These are phyloP conservation scores for Oasisia sp. DNA, from an alignment of 2,888 invertebrate genomes.

Conservation along the genomic window DNA sequence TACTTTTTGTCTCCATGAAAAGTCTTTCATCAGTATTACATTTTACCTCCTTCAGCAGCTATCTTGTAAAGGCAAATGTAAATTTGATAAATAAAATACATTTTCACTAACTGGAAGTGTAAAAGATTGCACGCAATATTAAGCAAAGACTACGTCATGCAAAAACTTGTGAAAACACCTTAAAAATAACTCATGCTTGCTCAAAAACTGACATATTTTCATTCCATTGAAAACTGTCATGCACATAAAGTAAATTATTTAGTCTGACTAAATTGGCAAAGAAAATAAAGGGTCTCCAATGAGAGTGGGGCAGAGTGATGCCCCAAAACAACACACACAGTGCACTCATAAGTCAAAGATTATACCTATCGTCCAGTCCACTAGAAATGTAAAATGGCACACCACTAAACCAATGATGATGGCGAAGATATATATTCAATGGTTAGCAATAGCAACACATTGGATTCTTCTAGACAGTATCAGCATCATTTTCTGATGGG, in stretches of 20 bases:
- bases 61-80: not conserved
- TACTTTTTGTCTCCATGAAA: too few species aligned
- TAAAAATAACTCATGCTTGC: not conserved
- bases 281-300: not conserved
- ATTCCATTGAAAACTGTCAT: not conserved
- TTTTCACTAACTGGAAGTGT: not conserved
- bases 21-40: not conserved
- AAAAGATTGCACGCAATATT: not conserved
- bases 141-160: not conserved
- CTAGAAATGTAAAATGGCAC: not conserved
- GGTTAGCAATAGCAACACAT: not conserved
- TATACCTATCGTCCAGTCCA: conserved; percentile 5
- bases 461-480: too few species aligned
- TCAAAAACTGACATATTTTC: not conserved
- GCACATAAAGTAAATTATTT: not conserved
- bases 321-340: not conserved
- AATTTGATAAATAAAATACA: not conserved
- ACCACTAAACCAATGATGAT: not conserved
- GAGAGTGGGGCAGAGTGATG: not conserved
- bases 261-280: not conserved
- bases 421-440: not conserved
- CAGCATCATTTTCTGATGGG: too few species aligned
- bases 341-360: not conserved
- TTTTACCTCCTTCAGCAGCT: not conserved
- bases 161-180: not conserved